Evolutionary conservation across 2,888 invertebrate species (phyloP).

Genomic region (Himalopsyche kuldschensis): DNA sequence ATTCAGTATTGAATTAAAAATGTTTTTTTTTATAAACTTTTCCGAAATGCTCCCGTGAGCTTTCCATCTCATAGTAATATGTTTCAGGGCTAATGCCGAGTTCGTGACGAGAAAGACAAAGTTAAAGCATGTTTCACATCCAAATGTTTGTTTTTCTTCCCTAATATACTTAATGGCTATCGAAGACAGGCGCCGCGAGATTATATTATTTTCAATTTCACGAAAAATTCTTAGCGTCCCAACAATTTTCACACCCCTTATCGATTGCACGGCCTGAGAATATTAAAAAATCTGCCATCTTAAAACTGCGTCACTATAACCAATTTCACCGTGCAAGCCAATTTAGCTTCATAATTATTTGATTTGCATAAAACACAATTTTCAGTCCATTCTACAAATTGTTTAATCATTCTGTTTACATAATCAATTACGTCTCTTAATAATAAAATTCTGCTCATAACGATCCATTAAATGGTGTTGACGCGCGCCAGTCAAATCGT

Average conservation of each 20-base stretch:
- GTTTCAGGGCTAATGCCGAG: conserved; percentile 47
- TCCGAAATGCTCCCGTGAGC: conserved; percentile 9
- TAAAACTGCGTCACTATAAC: no score
- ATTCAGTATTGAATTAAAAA: not conserved
- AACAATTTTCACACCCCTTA: not conserved
- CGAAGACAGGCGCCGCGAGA: not conserved
- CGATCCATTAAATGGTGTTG: no score
- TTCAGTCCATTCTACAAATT: no score
- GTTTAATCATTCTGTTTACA: no score
- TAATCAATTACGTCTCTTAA: no score
- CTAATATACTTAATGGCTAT: conserved; percentile 4
- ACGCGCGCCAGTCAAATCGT: no score
- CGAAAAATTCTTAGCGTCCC: not conserved
- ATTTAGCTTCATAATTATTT: no score
- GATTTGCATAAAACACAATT: no score
- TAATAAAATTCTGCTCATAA: no score
- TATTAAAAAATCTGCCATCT: not conserved
- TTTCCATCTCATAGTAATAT: conserved; percentile 39
- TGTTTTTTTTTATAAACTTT: not conserved
- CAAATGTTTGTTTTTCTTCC: conserved; percentile 1
- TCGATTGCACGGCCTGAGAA: not conserved
- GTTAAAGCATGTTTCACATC: conserved; percentile 1
- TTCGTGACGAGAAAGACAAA: conserved; percentile 58
- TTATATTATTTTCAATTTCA: not conserved
- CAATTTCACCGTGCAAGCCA: no score